Conservation (phyloP, 2,797 vertebrate genomes). For the Sebastes minor region DNA sequence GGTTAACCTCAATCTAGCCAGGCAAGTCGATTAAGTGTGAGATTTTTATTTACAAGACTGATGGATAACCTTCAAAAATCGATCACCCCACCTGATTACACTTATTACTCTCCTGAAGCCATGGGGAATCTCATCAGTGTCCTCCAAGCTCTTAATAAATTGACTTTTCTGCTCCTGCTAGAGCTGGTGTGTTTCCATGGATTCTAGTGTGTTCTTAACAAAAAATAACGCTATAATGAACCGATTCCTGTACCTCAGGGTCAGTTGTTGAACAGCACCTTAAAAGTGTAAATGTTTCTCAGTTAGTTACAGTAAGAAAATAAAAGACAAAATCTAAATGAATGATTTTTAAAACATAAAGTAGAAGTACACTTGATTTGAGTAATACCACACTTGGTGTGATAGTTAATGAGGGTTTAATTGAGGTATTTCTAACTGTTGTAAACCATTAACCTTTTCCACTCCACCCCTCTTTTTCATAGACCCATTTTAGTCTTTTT, state of each 20-base stretch:
- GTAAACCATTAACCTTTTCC: neutral
- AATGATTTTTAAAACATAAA: neutral
- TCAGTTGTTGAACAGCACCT: neutral
- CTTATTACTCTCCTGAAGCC: conserved; percentile 27
- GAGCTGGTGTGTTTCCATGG: neutral
- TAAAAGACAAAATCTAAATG: neutral
- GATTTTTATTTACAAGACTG: conserved; percentile 58
- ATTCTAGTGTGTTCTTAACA: neutral
- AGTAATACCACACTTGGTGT: neutral
- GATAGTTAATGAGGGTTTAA: neutral
- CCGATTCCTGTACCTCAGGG: neutral
- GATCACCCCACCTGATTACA: conserved; percentile 50
- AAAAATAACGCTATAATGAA: neutral
- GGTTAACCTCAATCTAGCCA: conserved; percentile 51
- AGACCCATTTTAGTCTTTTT: too few species aligned
- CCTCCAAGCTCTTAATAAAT: conserved; percentile 15
- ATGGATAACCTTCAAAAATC: conserved; percentile 68
- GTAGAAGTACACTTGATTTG: neutral
- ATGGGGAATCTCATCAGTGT: conserved; percentile 30
- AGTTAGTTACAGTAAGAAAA: neutral
- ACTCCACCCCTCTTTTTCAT: too few species aligned
- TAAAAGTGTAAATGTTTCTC: neutral
- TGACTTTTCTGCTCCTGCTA: conserved; percentile 12
- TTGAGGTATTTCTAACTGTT: neutral
- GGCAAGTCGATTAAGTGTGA: conserved; percentile 42